phyloP scores from a whole-genome alignment of 2,113 vertebrate genomes.

The Dinomys branickii region DNA sequence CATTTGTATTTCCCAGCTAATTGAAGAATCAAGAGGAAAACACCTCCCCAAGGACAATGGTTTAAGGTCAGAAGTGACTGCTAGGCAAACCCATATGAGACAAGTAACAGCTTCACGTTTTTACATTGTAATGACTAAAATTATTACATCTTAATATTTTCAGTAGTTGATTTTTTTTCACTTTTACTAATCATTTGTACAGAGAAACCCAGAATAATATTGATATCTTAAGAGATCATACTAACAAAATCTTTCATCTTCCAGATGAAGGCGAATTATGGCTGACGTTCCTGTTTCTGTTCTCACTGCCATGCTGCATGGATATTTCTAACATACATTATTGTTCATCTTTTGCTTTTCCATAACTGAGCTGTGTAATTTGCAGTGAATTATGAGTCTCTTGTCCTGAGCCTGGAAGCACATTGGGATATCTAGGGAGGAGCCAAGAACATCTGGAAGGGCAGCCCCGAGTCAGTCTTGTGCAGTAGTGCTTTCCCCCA shows the following conservation, averaged over 20 bases:
- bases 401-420: neutral
- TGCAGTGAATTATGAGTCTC: rapidly evolving
- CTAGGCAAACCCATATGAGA: neutral
- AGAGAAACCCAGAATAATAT: neutral
- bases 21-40: neutral
- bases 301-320: neutral
- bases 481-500: neutral
- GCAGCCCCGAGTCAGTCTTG: neutral
- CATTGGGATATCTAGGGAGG: neutral
- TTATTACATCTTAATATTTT: neutral
- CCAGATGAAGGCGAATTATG: neutral
- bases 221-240: neutral
- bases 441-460: neutral
- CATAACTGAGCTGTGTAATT: neutral
- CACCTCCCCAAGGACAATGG: neutral
- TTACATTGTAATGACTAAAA: neutral
- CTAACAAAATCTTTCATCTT: neutral
- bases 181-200: neutral
- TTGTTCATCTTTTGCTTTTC: neutral
- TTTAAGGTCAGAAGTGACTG: neutral
- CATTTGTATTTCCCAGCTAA: neutral
- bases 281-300: neutral
- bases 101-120: neutral
- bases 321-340: neutral
- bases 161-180: neutral